Evolutionary conservation across 2,797 vertebrate genomes (phyloP).

Genomic region (Apodemus agrarius): DNA sequence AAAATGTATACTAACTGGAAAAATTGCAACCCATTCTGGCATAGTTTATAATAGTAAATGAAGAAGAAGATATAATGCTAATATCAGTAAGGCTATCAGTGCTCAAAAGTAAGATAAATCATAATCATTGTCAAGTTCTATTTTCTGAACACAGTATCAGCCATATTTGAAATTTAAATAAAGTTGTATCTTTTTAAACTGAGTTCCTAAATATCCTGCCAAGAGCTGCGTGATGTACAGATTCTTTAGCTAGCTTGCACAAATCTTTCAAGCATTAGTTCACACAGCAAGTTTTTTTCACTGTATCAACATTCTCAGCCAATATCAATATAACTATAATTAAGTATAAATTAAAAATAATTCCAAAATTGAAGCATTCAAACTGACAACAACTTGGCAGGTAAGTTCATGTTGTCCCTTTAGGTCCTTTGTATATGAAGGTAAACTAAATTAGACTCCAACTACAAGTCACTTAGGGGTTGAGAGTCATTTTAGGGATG

Average conservation of each 20-base stretch:
- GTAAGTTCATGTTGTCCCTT: slow-evolving; percentile 73
- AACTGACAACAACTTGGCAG: slow-evolving; percentile 73
- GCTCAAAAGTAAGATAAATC: slow-evolving; percentile 73
- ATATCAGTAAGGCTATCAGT: slow-evolving; percentile 61
- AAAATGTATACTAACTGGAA: slow-evolving; percentile 68
- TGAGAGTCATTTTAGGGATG: slow-evolving; percentile 74
- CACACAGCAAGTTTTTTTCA: slow-evolving; percentile 55
- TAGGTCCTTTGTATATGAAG: slow-evolving; percentile 68
- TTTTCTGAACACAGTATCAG: slow-evolving; percentile 67
- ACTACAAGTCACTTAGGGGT: slow-evolving; percentile 65
- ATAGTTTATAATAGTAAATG: slow-evolving; percentile 62
- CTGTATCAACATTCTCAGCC: slow-evolving; percentile 72
- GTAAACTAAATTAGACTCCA: slow-evolving; percentile 78
- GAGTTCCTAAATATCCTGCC: slow-evolving; percentile 77
- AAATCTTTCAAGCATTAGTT: slow-evolving; percentile 79
- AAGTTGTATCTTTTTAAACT: slow-evolving; percentile 67
- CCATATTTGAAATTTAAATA: slow-evolving; percentile 75
- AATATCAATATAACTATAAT: slow-evolving; percentile 74
- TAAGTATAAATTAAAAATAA: slow-evolving; percentile 72
- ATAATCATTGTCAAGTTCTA: slow-evolving; percentile 72
- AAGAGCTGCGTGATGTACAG: slow-evolving; percentile 66
- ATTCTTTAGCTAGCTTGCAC: slow-evolving; percentile 79
- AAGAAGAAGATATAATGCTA: slow-evolving; percentile 55
- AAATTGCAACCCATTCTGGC: slow-evolving; percentile 44
- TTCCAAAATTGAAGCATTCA: slow-evolving; percentile 75